phyloP scores from a whole-genome alignment of 2,888 invertebrate species.

The Cyrtodaria siliqua region DNA sequence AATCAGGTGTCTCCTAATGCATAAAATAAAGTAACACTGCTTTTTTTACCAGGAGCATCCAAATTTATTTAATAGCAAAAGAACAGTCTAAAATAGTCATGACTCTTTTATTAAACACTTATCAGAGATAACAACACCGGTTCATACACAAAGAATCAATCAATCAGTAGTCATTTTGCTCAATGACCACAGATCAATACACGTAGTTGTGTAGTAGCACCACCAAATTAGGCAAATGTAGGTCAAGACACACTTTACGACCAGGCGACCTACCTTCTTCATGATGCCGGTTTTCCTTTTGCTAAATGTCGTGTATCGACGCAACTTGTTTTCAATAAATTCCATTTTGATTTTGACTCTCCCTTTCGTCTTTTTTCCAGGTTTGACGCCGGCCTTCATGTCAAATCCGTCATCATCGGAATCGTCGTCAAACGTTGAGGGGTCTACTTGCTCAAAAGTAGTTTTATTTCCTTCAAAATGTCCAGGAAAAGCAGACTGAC shows the following conservation, averaged over 20 bases:
- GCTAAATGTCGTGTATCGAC: conserved; percentile 99
- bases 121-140: too few species aligned
- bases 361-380: conserved; percentile 97
- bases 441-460: conserved; percentile 78
- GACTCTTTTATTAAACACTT: too few species aligned
- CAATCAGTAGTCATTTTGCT: too few species aligned
- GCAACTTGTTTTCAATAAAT: conserved; percentile 99
- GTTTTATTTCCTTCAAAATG: conserved; percentile 65
- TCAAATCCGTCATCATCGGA: conserved; percentile 72
- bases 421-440: conserved; percentile 73
- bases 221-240: conserved; percentile 65
- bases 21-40: too few species aligned
- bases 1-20: too few species aligned
- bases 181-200: conserved; percentile 18
- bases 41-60: too few species aligned
- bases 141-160: too few species aligned
- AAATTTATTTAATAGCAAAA: too few species aligned
- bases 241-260: conserved; percentile 60
- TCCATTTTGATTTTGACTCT: conserved; percentile 99
- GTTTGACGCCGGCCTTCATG: conserved; percentile 67
- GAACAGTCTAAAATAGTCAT: too few species aligned
- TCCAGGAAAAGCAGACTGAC: conserved; percentile 67
- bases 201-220: conserved; percentile 9
- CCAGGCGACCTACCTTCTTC: conserved; percentile 97
- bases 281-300: conserved; percentile 99